These are phyloP conservation scores for Neotoma lepida DNA, from an alignment of 2,113 vertebrate genomes.

Conservation along the genomic window DNA sequence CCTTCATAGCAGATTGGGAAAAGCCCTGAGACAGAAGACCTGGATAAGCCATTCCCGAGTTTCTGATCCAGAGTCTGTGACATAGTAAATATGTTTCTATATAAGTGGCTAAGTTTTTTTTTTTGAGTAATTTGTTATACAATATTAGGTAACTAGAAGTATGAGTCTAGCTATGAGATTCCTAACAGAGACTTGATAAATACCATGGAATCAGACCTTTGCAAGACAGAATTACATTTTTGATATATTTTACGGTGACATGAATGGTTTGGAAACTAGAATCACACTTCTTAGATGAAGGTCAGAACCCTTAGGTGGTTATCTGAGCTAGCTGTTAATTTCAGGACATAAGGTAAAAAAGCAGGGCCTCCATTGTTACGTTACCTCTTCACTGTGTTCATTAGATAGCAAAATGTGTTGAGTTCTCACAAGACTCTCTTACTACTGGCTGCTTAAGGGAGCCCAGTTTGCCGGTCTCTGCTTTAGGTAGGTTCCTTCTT, in stretches of 20 bases:
- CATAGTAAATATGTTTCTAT: slow-evolving; percentile 14
- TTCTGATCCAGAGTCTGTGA: slow-evolving; percentile 4
- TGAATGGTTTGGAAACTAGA: slow-evolving; percentile 2
- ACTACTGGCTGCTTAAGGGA: not conserved
- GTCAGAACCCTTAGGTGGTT: slow-evolving; percentile 8
- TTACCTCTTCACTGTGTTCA: not conserved
- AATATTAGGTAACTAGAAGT: not conserved
- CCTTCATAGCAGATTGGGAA: not conserved
- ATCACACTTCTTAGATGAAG: slow-evolving; percentile 34
- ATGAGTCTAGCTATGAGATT: not conserved
- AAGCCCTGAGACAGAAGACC: not conserved
- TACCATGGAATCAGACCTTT: not conserved
- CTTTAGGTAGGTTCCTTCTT: not conserved
- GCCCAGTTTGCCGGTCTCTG: not conserved
- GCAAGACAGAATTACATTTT: not conserved
- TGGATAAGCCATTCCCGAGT: not conserved
- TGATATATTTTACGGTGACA: slow-evolving; percentile 27
- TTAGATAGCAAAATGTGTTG: not conserved
- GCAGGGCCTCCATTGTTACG: not conserved
- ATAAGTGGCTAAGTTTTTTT: not conserved
- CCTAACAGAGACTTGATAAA: not conserved
- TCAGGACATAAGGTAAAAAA: not conserved
- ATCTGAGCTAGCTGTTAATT: not conserved
- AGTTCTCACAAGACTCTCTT: not conserved
- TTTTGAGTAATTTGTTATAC: not conserved